phyloP scores from a whole-genome alignment of 2,888 invertebrate species.

The Drosophila lacicola region DNA sequence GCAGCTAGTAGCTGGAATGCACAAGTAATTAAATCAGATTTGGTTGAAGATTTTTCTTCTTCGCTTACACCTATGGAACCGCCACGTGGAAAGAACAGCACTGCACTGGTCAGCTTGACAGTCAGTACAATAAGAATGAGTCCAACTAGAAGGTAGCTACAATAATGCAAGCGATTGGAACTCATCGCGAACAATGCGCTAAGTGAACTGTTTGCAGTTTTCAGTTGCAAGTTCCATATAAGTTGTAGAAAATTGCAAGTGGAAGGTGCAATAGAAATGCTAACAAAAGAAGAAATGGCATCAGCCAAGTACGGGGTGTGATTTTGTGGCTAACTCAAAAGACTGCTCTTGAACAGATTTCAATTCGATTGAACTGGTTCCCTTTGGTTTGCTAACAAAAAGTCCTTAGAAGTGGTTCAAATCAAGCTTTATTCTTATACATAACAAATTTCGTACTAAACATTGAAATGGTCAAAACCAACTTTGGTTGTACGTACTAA shows the following conservation, averaged over 20 bases:
- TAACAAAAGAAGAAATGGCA: neutral
- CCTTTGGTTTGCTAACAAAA: no score
- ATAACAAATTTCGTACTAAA: neutral
- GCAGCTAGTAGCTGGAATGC: slow-evolving; percentile 88
- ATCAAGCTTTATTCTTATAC: neutral
- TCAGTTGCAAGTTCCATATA: slow-evolving; percentile 6
- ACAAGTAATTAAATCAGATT: neutral
- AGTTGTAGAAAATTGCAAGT: slow-evolving; percentile 7
- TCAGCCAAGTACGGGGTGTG: slow-evolving; percentile 8
- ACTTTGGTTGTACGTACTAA: no score
- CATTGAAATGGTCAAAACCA: no score
- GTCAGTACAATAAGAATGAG: slow-evolving; percentile 23
- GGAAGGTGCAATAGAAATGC: neutral
- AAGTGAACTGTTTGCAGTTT: slow-evolving; percentile 51
- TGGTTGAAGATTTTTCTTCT: neutral
- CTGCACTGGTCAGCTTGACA: slow-evolving; percentile 7
- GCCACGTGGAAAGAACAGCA: slow-evolving; percentile 76
- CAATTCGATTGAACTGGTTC: neutral
- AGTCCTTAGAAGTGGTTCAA: neutral
- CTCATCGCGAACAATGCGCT: slow-evolving; percentile 55
- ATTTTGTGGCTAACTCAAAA: neutral
- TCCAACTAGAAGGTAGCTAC: slow-evolving; percentile 7
- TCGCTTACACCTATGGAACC: slow-evolving; percentile 76
- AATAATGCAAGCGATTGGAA: slow-evolving; percentile 17
- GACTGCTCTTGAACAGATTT: neutral